Evolutionary conservation across 1,140 invertebrate genomes (phyloP).

Genomic region (Lysiphlebus fabarum): DNA sequence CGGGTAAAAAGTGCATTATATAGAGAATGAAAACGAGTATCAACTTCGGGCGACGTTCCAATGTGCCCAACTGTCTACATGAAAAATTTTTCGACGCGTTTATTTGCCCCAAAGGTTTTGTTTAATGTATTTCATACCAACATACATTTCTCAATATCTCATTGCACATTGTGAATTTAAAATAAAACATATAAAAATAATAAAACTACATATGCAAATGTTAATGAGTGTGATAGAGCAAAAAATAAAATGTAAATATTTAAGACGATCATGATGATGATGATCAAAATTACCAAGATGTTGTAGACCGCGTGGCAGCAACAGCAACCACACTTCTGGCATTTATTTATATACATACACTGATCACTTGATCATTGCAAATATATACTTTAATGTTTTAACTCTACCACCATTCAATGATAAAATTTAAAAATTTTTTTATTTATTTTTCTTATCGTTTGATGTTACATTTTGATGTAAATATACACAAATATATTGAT

Average conservation of each 20-base stretch:
- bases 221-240: neutral
- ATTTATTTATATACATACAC: slow-evolving; percentile 28
- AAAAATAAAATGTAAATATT: neutral
- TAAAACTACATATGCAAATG: slow-evolving; percentile 1
- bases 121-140: neutral
- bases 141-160: neutral
- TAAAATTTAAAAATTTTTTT: too few relatives aligned
- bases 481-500: too few relatives aligned
- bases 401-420: too few relatives aligned
- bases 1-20: slow-evolving; percentile 18
- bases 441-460: too few relatives aligned
- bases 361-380: neutral
- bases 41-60: slow-evolving; percentile 26
- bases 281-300: slow-evolving; percentile 39
- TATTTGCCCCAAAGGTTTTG: too few relatives aligned
- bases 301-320: slow-evolving; percentile 53
- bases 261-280: slow-evolving; percentile 24
- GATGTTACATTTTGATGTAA: too few relatives aligned
- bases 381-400: too few relatives aligned
- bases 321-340: slow-evolving; percentile 18
- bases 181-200: neutral
- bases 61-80: neutral
- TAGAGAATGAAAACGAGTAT: slow-evolving; percentile 26
- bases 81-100: too few relatives aligned
- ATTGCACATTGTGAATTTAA: neutral